These are phyloP conservation scores for Brachyistius frenatus DNA, from an alignment of 2,113 vertebrate species.

Conservation along the genomic window DNA sequence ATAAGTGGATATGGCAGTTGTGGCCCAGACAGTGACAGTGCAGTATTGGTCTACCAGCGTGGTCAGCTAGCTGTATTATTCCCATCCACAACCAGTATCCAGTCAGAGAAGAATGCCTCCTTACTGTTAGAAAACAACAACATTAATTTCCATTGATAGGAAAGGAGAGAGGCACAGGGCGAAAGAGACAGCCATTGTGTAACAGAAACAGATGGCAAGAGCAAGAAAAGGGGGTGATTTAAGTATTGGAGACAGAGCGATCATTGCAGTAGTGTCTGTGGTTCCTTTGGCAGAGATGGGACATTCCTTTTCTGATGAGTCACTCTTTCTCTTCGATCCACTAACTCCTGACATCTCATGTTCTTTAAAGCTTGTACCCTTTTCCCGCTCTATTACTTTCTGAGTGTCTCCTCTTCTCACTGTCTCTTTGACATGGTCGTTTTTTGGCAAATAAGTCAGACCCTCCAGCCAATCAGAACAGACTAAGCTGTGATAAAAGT, in stretches of 20 bases:
- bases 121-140: constrained; percentile 30
- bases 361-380: constrained; percentile 7
- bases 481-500: constrained; percentile 12
- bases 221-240: constrained; percentile 48
- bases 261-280: constrained; percentile 69
- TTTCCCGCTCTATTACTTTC: constrained; percentile 13
- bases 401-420: not conserved
- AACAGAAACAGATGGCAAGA: constrained; percentile 24
- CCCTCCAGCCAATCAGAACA: constrained; percentile 22
- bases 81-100: constrained; percentile 39
- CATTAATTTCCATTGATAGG: constrained; percentile 8
- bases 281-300: constrained; percentile 72
- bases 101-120: constrained; percentile 27
- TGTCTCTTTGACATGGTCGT: not conserved
- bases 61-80: constrained; percentile 37
- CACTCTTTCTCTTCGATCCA: constrained; percentile 59
- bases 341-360: constrained; percentile 50
- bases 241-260: constrained; percentile 47
- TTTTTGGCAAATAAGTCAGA: constrained; percentile 7
- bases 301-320: constrained; percentile 81
- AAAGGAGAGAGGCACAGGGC: not conserved
- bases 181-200: constrained; percentile 32
- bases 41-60: constrained; percentile 13
- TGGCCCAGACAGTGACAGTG: constrained; percentile 20
- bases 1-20: constrained; percentile 13